These are phyloP conservation scores for Formica selysi DNA, from an alignment of 1,140 invertebrate genomes.

Conservation along the genomic window DNA sequence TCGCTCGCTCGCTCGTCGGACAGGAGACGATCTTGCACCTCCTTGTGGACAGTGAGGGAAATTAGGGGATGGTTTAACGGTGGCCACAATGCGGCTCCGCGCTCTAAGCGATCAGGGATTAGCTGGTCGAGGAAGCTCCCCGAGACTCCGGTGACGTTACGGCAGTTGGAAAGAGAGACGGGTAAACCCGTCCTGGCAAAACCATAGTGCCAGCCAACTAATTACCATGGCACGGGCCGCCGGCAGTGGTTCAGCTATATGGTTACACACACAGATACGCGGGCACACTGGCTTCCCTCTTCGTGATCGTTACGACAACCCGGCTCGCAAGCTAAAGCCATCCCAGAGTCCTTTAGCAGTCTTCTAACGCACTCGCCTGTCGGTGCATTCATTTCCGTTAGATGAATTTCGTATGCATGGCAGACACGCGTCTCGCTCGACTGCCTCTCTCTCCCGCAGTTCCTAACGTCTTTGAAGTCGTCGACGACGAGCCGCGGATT, in stretches of 20 bases:
- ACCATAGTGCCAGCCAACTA: constrained; percentile 73
- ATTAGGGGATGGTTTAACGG: constrained; percentile 75
- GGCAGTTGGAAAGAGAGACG: constrained; percentile 38
- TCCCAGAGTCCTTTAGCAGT: constrained; percentile 41
- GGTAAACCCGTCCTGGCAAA: constrained; percentile 56
- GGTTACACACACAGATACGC: background rate
- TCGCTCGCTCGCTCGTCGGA: constrained; percentile 3
- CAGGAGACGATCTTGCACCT: constrained; percentile 35
- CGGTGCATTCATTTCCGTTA: constrained; percentile 57
- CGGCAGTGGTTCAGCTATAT: constrained; percentile 56
- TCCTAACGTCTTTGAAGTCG: constrained; percentile 25
- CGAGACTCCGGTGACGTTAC: background rate
- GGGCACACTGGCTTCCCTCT: constrained; percentile 50
- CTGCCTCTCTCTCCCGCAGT: background rate
- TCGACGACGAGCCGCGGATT: background rate
- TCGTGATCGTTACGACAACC: constrained; percentile 74
- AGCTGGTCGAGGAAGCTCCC: constrained; percentile 65
- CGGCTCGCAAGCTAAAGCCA: constrained; percentile 51
- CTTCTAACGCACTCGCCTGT: constrained; percentile 42
- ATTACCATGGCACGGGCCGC: constrained; percentile 73
- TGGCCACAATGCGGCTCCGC: constrained; percentile 75
- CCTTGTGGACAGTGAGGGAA: constrained; percentile 70
- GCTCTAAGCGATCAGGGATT: constrained; percentile 76
- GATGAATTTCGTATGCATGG: constrained; percentile 54
- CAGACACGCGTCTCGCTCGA: constrained; percentile 5